Percentiles rank a stretch among this genome's conserved stretches.
Conservation (phyloP, 2,797 vertebrate species). For the Pseudotriccus pelzelni region DNA sequence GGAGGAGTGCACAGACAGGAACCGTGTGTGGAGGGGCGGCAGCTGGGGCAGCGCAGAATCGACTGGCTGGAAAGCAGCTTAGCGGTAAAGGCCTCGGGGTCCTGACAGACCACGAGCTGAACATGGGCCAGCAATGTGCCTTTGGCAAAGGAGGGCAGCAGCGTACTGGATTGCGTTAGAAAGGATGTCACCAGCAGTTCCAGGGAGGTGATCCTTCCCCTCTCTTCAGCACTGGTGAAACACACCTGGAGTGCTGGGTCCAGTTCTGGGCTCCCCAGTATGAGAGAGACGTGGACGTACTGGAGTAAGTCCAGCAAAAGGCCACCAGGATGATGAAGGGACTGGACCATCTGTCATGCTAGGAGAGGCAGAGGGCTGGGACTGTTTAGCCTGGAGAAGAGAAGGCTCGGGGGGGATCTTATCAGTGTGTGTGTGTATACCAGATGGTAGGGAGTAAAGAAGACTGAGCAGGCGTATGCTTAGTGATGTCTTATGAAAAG, state of each 20-base stretch:
- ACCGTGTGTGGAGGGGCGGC: background rate
- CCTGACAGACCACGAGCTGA: background rate
- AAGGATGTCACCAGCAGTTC: background rate
- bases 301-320: background rate
- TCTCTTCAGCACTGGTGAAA: background rate
- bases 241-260: background rate
- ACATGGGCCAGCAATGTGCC: background rate
- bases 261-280: background rate
- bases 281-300: accelerated
- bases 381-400: slow-evolving; percentile 9
- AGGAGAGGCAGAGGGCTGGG: background rate
- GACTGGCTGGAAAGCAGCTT: background rate
- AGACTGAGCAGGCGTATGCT: background rate
- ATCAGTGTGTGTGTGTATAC: background rate
- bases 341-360: background rate
- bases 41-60: background rate
- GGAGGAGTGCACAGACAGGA: background rate
- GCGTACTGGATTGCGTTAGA: background rate
- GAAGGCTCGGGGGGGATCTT: slow-evolving; percentile 1
- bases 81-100: background rate
- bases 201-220: background rate
- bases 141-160: background rate
- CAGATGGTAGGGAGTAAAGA: slow-evolving; percentile 23
- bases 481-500: slow-evolving; percentile 4
- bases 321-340: background rate